Evolutionary conservation across 1,140 invertebrate species (phyloP), one percentile per base, ranked within the genome.

Genomic region (Acromyrmex charruanus): DNA sequence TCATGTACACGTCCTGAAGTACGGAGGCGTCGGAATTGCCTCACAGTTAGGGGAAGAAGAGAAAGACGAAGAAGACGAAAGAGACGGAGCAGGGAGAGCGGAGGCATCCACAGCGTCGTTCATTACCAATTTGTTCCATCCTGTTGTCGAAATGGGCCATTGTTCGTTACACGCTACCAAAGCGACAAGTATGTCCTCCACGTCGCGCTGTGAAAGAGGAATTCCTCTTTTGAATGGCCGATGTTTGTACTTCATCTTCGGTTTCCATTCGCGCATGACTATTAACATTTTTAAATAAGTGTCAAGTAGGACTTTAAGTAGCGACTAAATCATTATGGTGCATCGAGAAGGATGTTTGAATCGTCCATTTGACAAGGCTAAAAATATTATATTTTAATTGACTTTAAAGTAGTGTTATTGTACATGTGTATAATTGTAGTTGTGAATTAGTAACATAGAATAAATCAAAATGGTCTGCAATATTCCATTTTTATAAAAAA

Each of bases 71-170:
- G 35, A 16, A 71, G 81, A 58, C 16, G 68, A 14, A 63, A 16
- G 12, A 53, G 49, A 53, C 53, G 81, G 28, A 58, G 35, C 21
- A 65, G 66, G 35, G 61, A 72, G 85, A 80, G 63, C 49, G 72
- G 65, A 77, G 80, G 80, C 65, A 77, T 85, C 81, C 63, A 66
- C 63, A 61, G 31, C 21, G 74, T 55, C 69, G 87, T 88, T 86
- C 85, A 88, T 88, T 88, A 88, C 87, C 87, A 88, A 88, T 88
- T 88, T 88, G 87, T 88, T 88, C 87, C 87, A 88, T 88, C 87
- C 87, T 88, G 87, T 88, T 88, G 87, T 88, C 87, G 68, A 86
- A 88, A 88, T 86, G 87, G 87, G 63, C 84, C 68, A 88, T 88
- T 87, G 87, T 88, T 81, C 85, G 68, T 86, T 87, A 87, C 59